Base-by-base conservation (phyloP, 2,113 vertebrate species). In the Phoenicopterus ruber region DNA sequence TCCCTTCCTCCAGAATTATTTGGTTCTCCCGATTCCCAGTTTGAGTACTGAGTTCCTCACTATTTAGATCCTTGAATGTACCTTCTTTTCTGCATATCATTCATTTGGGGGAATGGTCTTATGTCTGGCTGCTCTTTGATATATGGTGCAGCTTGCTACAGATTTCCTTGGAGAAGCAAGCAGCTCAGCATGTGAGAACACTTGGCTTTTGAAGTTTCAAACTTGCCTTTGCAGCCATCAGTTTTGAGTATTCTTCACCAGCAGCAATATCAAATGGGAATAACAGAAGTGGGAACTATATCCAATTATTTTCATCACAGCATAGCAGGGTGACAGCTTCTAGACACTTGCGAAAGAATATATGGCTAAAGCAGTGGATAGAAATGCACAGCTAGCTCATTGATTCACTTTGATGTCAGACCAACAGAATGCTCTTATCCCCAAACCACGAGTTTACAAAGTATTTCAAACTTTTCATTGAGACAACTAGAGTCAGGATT, bases 351-450 rank as follows among this genome's bases (percentile, higher is more conserved):
- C 61, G 93, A 95, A 86, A 55, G 59, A 91, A 79, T 67, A 67
- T 16, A 65, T 46, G 77, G 93, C 57, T 89, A 84, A 89, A 93
- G 69, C 47, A 72, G 59, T 21, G 77, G 83, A 38, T 71, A 74
- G 86, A 87, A 91, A 93, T 29, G 69, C 91, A 82, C 77, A 91
- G 91, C 38, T 81, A 87, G 38, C 76, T 96, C 77, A 67, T 44
- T 52, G 86, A 94, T 79, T 93, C 57, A 17, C 93, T 97, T 96
- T 96, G 91, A 96, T 95, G 84, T 95, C 89, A 73, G 50, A 84
- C 42, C 65, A 87, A 74, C 65, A 82, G 89, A 78, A 52, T 14
- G 61, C 69, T 93, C 91, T 89, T 89, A 82, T 79, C 76, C 74
- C n/a, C 50, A 82, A 76, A 65, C 69, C 69, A 84, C 38, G 59